A percentile compares a stretch with the other conserved stretches of the same genome.
Conservation (phyloP, 1,140 invertebrate species). For the Diorhabda carinulata region DNA sequence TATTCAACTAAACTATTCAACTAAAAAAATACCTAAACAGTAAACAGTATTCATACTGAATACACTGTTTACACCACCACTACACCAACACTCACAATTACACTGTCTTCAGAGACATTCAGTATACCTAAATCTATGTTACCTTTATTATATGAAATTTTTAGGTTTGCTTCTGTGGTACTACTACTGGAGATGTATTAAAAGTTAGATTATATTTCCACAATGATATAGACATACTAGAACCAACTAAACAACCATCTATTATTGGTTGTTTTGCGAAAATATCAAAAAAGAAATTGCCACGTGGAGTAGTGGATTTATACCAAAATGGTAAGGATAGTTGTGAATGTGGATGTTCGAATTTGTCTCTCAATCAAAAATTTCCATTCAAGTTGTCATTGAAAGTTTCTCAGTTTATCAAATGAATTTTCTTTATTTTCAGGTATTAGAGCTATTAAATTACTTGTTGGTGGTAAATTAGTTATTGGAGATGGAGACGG, state of each 20-base stretch:
- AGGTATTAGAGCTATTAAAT: conserved; percentile 64
- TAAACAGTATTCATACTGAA: no score
- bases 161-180: conserved; percentile 73
- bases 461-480: conserved; percentile 59
- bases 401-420: no score
- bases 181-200: conserved; percentile 67
- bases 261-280: conserved; percentile 70
- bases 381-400: no score
- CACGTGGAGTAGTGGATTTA: conserved; percentile 47
- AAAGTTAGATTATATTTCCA: conserved; percentile 65
- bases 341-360: background rate
- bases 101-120: no score
- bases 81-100: no score
- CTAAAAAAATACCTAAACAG: no score
- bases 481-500: conserved; percentile 82
- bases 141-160: background rate
- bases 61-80: no score
- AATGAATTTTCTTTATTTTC: conserved; percentile 12
- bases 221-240: conserved; percentile 52
- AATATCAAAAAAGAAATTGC: conserved; percentile 48
- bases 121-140: no score
- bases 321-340: conserved; percentile 43
- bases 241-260: conserved; percentile 53
- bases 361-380: no score
- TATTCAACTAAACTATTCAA: no score